Conservation (phyloP, 2,797 vertebrate genomes). For the Chiloscyllium punctatum region DNA sequence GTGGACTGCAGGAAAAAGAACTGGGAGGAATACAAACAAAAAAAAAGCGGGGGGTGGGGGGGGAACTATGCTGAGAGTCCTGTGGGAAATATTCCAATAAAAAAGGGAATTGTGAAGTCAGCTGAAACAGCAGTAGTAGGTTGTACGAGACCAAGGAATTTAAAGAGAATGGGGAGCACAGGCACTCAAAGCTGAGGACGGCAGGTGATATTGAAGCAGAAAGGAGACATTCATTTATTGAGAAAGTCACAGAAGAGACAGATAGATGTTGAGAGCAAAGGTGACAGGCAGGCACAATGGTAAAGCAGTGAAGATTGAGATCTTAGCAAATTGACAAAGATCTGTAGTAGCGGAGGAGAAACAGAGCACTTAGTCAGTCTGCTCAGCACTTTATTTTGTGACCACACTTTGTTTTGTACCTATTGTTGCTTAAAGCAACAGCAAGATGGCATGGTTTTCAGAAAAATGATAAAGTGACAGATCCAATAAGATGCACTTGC, state of each 20-base stretch:
- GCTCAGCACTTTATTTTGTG: not conserved
- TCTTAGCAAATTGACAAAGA: not conserved
- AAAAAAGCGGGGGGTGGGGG: not conserved
- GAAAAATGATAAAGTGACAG: not conserved
- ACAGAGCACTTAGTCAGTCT: not conserved
- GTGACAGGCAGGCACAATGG: not conserved
- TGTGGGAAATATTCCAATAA: not conserved
- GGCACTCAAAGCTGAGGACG: not conserved
- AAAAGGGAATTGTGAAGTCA: not conserved
- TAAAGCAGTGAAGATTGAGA: not conserved
- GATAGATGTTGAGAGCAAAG: not conserved
- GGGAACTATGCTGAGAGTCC: not conserved
- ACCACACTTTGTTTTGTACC: not conserved
- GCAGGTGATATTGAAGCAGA: not conserved
- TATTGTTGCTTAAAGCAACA: not conserved
- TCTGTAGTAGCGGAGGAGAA: not conserved
- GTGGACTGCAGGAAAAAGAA: not conserved
- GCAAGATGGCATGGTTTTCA: not conserved
- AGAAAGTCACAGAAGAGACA: not conserved
- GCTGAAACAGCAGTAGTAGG: too few species aligned
- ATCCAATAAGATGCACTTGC: not conserved
- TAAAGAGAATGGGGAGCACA: not conserved
- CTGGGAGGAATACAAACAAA: not conserved
- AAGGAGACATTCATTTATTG: not conserved
- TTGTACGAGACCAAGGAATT: not conserved